These are phyloP conservation scores for Xanthia icteritia DNA, from an alignment of 2,888 invertebrate genomes.

Conservation along the genomic window DNA sequence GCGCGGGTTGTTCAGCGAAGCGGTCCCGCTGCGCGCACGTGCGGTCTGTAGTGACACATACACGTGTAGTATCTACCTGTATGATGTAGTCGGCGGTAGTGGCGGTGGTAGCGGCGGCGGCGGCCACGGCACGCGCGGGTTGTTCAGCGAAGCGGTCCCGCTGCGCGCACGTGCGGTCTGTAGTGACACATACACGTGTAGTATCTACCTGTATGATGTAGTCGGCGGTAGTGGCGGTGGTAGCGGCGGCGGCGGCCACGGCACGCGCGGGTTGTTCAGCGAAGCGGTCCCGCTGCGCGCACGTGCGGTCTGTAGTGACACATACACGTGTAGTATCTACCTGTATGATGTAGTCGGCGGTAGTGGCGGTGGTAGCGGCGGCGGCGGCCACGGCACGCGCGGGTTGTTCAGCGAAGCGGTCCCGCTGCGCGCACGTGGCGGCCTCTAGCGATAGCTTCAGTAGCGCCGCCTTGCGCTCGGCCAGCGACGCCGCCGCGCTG, in stretches of 20 bases:
- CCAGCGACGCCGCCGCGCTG: conserved; percentile 71
- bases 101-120: no score
- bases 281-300: conserved; percentile 75
- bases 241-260: conserved; percentile 85
- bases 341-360: conserved; percentile 96
- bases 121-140: no score
- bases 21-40: no score
- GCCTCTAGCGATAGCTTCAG: conserved; percentile 95
- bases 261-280: conserved; percentile 90
- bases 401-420: conserved; percentile 96
- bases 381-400: conserved; percentile 93
- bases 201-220: no score
- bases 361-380: conserved; percentile 93
- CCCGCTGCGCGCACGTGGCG: conserved; percentile 97
- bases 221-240: no score
- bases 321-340: conserved; percentile 78
- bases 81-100: no score
- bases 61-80: no score
- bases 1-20: no score
- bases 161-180: no score
- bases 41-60: no score
- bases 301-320: conserved; percentile 46
- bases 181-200: no score
- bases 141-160: no score
- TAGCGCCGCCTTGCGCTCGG: conserved; percentile 90